phyloP scores from a whole-genome alignment of 2,797 vertebrate genomes.

The Mallotus villosus region DNA sequence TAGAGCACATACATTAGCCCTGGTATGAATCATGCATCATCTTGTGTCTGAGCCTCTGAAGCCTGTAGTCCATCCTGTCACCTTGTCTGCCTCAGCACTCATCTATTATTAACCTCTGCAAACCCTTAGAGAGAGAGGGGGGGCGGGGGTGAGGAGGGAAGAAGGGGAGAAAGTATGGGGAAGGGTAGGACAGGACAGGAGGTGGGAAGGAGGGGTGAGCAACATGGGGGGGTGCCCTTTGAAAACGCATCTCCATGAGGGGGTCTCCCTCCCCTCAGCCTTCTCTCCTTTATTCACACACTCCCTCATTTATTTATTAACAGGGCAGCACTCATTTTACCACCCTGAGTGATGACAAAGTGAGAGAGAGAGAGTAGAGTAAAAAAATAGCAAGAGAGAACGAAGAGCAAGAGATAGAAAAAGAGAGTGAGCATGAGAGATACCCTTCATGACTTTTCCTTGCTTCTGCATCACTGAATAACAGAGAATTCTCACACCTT shows the following conservation, averaged over 20 bases:
- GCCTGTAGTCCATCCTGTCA: not conserved
- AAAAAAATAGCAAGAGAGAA: not conserved
- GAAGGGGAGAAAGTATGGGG: not conserved
- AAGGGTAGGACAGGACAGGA: not conserved
- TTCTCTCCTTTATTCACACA: not conserved
- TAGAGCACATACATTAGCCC: not conserved
- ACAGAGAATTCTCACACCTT: not conserved
- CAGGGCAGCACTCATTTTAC: not conserved
- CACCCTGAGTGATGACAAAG: not conserved
- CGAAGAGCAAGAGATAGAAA: not conserved
- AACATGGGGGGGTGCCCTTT: not conserved
- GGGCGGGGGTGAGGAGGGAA: not conserved
- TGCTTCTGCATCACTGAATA: not conserved
- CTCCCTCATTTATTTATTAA: conserved; percentile 12
- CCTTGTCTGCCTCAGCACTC: not conserved
- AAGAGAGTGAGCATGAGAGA: not conserved
- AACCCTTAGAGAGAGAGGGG: not conserved
- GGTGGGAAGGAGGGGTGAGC: not conserved
- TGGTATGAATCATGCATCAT: not conserved
- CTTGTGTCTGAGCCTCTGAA: not conserved
- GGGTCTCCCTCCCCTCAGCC: not conserved
- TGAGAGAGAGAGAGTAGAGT: not conserved
- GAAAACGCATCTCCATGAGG: too few relatives aligned
- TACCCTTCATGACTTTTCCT: not conserved
- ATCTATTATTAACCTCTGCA: not conserved